phyloP scores from a whole-genome alignment of 2,113 vertebrate species.

The Donacobius atricapilla region DNA sequence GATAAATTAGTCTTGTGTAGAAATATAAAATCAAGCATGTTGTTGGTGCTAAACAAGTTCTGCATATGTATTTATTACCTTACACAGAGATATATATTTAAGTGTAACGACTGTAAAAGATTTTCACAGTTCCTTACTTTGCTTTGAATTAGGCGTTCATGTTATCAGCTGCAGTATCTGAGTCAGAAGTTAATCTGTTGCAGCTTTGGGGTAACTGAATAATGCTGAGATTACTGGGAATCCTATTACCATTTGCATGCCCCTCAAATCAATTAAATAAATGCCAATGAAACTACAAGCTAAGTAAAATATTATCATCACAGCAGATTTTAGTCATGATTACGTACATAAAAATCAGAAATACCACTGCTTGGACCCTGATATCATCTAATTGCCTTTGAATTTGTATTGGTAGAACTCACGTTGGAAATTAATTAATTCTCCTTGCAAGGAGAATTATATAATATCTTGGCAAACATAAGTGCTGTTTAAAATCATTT shows the following conservation, averaged over 20 bases:
- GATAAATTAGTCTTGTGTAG: background rate
- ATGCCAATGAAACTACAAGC: background rate
- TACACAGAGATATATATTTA: background rate
- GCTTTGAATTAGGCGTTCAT: background rate
- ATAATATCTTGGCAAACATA: background rate
- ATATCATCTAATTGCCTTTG: background rate
- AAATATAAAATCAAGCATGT: background rate
- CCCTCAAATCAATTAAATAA: background rate
- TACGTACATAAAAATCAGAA: background rate
- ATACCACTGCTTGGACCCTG: background rate
- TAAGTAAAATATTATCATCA: background rate
- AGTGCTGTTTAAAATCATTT: background rate
- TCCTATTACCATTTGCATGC: background rate
- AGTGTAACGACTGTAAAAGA: background rate
- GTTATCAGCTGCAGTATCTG: background rate
- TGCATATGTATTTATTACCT: background rate
- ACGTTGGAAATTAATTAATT: background rate
- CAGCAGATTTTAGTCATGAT: background rate
- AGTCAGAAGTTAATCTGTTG: background rate
- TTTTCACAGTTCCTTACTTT: background rate
- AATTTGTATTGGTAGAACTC: background rate
- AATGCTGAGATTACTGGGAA: background rate
- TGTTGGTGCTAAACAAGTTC: background rate
- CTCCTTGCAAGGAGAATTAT: background rate
- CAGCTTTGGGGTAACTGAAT: background rate